Conservation (phyloP, 1,140 invertebrate species). For the Campoletis sonorensis region DNA sequence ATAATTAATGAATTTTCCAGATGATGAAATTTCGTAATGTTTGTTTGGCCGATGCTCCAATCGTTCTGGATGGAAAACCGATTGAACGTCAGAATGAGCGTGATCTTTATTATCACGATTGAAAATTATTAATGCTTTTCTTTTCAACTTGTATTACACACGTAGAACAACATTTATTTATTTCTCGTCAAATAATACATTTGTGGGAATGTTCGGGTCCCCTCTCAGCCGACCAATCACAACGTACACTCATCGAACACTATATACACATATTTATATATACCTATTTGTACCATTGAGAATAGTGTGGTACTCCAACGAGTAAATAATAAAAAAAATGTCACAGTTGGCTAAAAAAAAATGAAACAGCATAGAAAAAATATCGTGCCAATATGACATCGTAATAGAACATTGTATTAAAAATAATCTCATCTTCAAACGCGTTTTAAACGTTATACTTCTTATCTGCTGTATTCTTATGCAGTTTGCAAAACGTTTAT, state of each 20-base stretch:
- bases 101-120: slow-evolving; percentile 62
- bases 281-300: background rate
- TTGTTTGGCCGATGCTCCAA: slow-evolving; percentile 65
- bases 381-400: background rate
- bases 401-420: slow-evolving; percentile 9
- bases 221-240: slow-evolving; percentile 47
- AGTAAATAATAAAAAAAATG: background rate
- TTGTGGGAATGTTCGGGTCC: slow-evolving; percentile 39
- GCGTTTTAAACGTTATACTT: background rate
- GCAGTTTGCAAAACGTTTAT: background rate
- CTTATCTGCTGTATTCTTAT: background rate
- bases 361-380: slow-evolving; percentile 9
- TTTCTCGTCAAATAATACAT: slow-evolving; percentile 17
- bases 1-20: slow-evolving; percentile 51
- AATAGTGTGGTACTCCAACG: background rate
- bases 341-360: background rate
- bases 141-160: slow-evolving; percentile 27
- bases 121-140: slow-evolving; percentile 13
- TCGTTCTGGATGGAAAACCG: slow-evolving; percentile 74
- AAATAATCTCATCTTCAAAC: slow-evolving; percentile 3
- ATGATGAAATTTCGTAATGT: slow-evolving; percentile 75
- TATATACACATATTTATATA: slow-evolving; percentile 24
- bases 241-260: slow-evolving; percentile 56
- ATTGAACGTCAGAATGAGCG: slow-evolving; percentile 74
- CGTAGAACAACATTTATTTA: slow-evolving; percentile 49